phyloP scores from a whole-genome alignment of 2,113 vertebrate species.

The Pseudorasbora parva region DNA sequence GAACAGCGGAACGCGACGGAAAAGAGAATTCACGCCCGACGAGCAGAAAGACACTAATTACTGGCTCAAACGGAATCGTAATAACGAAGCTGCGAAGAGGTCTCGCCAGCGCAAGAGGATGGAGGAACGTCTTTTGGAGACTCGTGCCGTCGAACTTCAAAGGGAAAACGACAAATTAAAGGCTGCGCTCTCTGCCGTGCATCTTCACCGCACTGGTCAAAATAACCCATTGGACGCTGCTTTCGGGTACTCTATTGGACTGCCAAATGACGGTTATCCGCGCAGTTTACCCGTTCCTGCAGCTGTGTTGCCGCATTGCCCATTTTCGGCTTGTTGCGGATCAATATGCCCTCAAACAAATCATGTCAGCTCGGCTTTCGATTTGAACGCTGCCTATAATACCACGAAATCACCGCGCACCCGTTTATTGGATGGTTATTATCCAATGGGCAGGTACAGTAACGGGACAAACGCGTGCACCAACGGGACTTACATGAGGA shows the following conservation, averaged over 20 bases:
- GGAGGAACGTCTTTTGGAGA: slow-evolving; percentile 64
- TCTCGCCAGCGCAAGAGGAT: slow-evolving; percentile 67
- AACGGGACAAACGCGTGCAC: neutral
- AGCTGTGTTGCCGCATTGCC: neutral
- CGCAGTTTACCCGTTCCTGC: neutral
- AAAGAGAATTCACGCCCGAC: slow-evolving; percentile 63
- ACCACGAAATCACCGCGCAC: neutral
- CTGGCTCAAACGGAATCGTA: slow-evolving; percentile 67
- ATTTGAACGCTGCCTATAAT: neutral
- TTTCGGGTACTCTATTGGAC: neutral
- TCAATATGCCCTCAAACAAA: neutral
- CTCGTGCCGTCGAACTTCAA: slow-evolving; percentile 61
- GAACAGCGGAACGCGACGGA: slow-evolving; percentile 47
- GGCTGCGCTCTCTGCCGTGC: slow-evolving; percentile 59
- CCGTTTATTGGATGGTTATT: neutral
- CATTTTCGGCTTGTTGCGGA: neutral
- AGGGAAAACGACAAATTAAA: slow-evolving; percentile 67
- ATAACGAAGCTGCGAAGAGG: slow-evolving; percentile 70
- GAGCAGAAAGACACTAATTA: slow-evolving; percentile 64
- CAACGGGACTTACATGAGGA: neutral
- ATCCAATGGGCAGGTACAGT: slow-evolving; percentile 12
- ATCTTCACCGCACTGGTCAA: neutral
- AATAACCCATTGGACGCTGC: neutral
- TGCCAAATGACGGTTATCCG: neutral
- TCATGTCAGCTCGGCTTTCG: slow-evolving; percentile 18